These are phyloP conservation scores for Castor canadensis DNA, from an alignment of 2,113 vertebrate genomes.

Conservation along the genomic window DNA sequence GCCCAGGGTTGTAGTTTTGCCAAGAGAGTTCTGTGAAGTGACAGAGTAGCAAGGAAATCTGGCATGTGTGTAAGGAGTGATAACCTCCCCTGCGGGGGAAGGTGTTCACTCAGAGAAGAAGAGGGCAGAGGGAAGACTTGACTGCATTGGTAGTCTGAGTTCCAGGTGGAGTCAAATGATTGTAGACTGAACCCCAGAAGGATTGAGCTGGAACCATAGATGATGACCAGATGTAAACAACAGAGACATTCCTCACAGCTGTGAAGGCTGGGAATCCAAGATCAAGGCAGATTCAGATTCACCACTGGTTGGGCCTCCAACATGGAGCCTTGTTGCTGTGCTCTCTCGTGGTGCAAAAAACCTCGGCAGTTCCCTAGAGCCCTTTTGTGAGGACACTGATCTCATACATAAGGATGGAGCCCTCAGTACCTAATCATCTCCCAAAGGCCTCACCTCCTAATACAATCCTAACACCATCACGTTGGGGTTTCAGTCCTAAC, in stretches of 20 bases:
- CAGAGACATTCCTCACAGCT: background rate
- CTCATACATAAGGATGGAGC: background rate
- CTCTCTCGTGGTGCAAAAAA: background rate
- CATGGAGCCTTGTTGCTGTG: accelerated
- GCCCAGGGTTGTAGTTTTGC: background rate
- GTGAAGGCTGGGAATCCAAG: background rate
- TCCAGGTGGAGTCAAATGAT: too few species aligned
- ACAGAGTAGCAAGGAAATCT: background rate
- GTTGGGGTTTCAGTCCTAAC: background rate
- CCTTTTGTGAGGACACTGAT: background rate
- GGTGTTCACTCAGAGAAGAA: background rate
- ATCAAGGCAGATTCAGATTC: background rate
- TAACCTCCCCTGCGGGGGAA: accelerated
- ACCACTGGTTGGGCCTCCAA: too few species aligned
- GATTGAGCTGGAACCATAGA: background rate
- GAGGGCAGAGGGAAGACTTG: background rate
- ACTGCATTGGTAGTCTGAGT: background rate
- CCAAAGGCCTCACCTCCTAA: too few species aligned
- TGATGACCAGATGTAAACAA: background rate
- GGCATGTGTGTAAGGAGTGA: too few species aligned
- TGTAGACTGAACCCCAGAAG: accelerated
- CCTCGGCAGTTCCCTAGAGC: background rate
- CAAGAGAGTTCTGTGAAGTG: background rate
- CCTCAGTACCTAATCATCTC: too few species aligned
- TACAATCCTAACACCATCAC: background rate